Percentiles rank a stretch among this genome's conserved stretches.
phyloP scores from a whole-genome alignment of 1,140 invertebrate species.

The Acromyrmex charruanus region DNA sequence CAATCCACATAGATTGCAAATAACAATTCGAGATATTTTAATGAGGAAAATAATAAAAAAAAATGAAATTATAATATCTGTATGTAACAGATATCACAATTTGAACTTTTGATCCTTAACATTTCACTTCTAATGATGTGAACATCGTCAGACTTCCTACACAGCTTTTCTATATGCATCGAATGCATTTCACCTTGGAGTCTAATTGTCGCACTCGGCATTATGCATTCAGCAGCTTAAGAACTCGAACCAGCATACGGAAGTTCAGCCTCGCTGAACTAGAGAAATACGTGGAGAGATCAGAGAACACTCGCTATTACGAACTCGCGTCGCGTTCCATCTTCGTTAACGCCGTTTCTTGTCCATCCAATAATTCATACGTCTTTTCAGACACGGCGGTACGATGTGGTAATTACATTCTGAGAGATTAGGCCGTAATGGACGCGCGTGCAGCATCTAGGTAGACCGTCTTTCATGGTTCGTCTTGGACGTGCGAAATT shows the following conservation, averaged over 20 bases:
- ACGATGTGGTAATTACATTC: conserved; percentile 34
- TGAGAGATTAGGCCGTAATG: conserved; percentile 39
- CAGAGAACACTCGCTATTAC: conserved; percentile 41
- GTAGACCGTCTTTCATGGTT: not conserved
- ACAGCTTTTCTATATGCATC: not conserved
- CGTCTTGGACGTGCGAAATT: conserved; percentile 29
- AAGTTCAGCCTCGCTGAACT: conserved; percentile 32
- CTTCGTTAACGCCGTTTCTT: conserved; percentile 47
- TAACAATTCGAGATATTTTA: not conserved
- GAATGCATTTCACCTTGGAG: conserved; percentile 11
- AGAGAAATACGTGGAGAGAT: conserved; percentile 18
- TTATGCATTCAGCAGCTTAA: conserved; percentile 42
- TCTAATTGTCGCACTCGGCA: conserved; percentile 23
- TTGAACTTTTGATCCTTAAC: not conserved
- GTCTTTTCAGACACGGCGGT: conserved; percentile 28
- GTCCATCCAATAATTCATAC: conserved; percentile 52
- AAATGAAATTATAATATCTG: not conserved
- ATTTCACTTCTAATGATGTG: not conserved
- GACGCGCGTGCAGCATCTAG: not conserved
- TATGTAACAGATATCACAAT: not conserved
- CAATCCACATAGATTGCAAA: not conserved
- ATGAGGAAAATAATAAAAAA: not conserved
- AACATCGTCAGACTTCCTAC: not conserved
- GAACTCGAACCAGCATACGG: not conserved
- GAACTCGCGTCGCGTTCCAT: conserved; percentile 24